Evolutionary conservation across 2,113 vertebrate species (phyloP).

Genomic region (Ptilonorhynchus violaceus): DNA sequence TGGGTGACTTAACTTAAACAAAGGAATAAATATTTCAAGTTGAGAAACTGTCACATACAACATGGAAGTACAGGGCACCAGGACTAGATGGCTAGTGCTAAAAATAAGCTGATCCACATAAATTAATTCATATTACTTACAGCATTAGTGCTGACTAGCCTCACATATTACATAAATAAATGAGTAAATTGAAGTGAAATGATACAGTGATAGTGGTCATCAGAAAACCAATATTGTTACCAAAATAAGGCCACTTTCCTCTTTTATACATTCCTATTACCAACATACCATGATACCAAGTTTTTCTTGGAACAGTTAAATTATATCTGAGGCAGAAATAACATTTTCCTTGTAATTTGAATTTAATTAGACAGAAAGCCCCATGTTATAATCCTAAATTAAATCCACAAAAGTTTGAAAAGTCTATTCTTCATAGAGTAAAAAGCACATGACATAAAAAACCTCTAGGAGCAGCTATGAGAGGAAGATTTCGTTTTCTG

Average conservation of each 20-base stretch:
- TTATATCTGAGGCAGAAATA: neutral
- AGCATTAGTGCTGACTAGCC: neutral
- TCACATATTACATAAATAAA: neutral
- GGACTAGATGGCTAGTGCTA: neutral
- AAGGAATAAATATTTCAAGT: neutral
- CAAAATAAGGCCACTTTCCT: neutral
- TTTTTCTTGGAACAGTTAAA: neutral
- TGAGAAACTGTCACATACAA: neutral
- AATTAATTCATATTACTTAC: neutral
- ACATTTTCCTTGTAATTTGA: neutral
- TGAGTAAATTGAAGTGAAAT: neutral
- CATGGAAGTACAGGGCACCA: neutral
- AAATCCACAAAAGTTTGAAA: neutral
- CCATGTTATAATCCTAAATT: neutral
- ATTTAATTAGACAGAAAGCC: neutral
- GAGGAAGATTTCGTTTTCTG: neutral
- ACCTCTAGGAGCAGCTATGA: neutral
- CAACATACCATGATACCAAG: neutral
- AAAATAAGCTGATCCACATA: neutral
- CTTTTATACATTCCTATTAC: neutral
- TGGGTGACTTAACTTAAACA: neutral
- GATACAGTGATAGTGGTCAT: neutral
- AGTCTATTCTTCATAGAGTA: neutral
- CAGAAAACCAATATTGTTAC: neutral
- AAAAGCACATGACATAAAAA: neutral